Conservation (phyloP, 1,140 invertebrate species). For the Neelides sp. region DNA sequence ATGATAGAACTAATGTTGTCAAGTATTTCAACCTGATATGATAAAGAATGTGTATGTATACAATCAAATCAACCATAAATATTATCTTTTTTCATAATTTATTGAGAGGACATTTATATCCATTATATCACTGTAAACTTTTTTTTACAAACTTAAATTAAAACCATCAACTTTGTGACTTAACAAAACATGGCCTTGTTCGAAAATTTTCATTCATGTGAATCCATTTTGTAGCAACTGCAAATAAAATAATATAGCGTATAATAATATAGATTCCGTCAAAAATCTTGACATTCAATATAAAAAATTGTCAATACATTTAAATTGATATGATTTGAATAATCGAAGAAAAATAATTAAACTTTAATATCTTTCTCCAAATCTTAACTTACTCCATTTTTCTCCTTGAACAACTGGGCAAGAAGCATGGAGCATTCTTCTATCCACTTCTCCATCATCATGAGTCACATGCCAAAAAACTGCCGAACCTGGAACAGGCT, state of each 20-base stretch:
- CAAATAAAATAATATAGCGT: background rate
- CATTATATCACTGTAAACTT: no score
- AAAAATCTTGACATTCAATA: background rate
- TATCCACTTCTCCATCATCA: slow-evolving; percentile 13
- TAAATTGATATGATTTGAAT: background rate
- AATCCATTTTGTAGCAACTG: slow-evolving; percentile 25
- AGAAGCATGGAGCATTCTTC: slow-evolving; percentile 14
- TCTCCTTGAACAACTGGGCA: slow-evolving; percentile 13
- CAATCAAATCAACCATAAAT: no score
- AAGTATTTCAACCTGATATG: no score
- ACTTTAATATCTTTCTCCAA: background rate
- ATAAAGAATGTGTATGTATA: no score
- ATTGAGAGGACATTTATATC: no score
- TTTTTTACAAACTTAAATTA: no score
- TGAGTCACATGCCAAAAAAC: slow-evolving; percentile 18
- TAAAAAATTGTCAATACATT: background rate
- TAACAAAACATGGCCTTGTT: no score
- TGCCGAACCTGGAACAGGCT: slow-evolving; percentile 14
- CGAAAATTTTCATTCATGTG: slow-evolving; percentile 15
- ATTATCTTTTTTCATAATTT: no score
- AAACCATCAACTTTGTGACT: no score
- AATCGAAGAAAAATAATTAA: background rate
- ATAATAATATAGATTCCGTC: background rate
- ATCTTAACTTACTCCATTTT: slow-evolving; percentile 6
- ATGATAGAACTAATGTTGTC: no score